These are phyloP conservation scores for Leptopilina boulardi DNA, from an alignment of 1,140 invertebrate species.

Conservation along the genomic window DNA sequence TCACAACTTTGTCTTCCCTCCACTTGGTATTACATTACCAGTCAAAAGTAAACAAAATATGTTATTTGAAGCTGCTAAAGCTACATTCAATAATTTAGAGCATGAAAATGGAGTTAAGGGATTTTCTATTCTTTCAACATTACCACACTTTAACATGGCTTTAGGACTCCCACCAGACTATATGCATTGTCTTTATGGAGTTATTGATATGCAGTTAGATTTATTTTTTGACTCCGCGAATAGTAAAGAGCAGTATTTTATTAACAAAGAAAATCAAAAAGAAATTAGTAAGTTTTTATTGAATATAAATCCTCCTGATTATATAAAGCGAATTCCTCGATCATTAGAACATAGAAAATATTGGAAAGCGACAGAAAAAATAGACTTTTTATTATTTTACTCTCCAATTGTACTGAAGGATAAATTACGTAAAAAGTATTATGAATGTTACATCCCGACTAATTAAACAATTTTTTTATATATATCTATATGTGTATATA, in stretches of 20 bases:
- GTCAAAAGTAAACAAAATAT: constrained; percentile 10
- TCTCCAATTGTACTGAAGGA: constrained; percentile 36
- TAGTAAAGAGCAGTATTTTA: neutral
- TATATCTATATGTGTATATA: no score
- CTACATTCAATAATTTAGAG: neutral
- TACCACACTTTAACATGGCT: constrained; percentile 18
- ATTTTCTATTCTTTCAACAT: neutral
- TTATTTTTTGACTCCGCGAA: constrained; percentile 32
- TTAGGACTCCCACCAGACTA: neutral
- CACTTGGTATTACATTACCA: neutral
- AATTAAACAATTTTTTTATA: no score
- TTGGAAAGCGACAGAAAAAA: constrained; percentile 40
- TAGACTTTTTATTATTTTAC: constrained; percentile 42
- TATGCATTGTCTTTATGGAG: constrained; percentile 23
- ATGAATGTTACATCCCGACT: no score
- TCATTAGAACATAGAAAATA: constrained; percentile 28
- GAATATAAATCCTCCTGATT: constrained; percentile 38
- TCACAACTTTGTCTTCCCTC: neutral
- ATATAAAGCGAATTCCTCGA: constrained; percentile 35
- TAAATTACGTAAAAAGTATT: constrained; percentile 35
- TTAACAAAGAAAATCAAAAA: no score
- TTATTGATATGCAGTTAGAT: neutral
- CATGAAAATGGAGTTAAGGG: constrained; percentile 34
- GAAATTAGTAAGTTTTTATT: constrained; percentile 5
- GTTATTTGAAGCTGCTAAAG: neutral